These are phyloP conservation scores for Netelia inedita DNA, from an alignment of 2,888 invertebrate species.

Conservation along the genomic window DNA sequence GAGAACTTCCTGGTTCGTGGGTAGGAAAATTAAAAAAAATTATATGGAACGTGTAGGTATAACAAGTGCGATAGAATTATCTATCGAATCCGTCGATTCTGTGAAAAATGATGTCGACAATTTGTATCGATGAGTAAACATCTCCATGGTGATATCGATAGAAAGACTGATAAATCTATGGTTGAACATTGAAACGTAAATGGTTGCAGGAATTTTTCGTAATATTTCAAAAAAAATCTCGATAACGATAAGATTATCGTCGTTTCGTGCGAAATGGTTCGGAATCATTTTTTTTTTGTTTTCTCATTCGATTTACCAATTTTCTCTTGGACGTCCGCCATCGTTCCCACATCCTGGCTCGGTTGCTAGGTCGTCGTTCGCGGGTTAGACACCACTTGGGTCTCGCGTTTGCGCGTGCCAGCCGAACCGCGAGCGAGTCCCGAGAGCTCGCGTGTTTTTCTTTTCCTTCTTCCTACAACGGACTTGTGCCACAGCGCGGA, in stretches of 20 bases:
- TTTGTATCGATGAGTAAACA: neutral
- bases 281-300: neutral
- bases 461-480: neutral
- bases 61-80: too few species aligned
- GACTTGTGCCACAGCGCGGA: constrained; percentile 34
- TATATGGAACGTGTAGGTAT: too few species aligned
- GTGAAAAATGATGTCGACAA: too few species aligned
- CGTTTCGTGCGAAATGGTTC: neutral
- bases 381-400: constrained; percentile 20
- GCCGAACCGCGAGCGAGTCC: constrained; percentile 5
- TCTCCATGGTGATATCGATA: constrained; percentile 13
- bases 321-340: neutral
- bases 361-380: constrained; percentile 21
- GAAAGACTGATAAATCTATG: neutral
- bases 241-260: constrained; percentile 41
- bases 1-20: neutral
- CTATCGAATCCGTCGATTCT: too few species aligned
- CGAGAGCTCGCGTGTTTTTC: neutral
- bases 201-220: too few species aligned
- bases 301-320: neutral
- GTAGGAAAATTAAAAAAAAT: too few species aligned
- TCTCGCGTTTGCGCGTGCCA: constrained; percentile 55
- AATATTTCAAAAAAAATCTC: neutral
- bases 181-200: too few species aligned
- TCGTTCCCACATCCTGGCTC: constrained; percentile 18